These are phyloP conservation scores for Mesoclemmys tuberculata DNA, from an alignment of 2,113 vertebrate genomes.

Conservation along the genomic window DNA sequence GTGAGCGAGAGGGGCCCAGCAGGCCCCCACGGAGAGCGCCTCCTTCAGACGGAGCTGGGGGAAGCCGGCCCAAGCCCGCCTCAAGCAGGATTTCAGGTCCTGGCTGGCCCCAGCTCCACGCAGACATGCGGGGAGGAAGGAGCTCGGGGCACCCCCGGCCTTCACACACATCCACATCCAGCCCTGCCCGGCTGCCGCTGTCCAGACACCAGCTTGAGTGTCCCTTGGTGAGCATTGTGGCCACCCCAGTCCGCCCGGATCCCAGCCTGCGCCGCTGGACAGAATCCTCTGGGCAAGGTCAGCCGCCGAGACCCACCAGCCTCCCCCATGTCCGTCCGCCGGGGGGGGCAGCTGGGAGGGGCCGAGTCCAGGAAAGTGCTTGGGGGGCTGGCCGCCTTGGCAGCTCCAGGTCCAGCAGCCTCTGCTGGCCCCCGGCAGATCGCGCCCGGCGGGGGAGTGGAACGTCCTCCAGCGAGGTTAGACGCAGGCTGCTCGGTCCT, in stretches of 20 bases:
- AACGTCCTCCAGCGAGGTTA: not conserved
- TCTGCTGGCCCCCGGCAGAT: not conserved
- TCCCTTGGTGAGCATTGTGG: constrained; percentile 6
- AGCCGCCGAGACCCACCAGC: not conserved
- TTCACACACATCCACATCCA: too few species aligned
- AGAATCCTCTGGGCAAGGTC: not conserved
- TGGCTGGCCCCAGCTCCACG: not conserved
- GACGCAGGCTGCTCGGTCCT: not conserved
- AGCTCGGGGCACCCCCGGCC: not conserved
- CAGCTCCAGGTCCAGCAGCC: not conserved
- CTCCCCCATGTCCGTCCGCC: not conserved
- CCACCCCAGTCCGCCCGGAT: not conserved
- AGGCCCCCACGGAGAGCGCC: fast-evolving
- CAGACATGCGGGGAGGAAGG: not conserved
- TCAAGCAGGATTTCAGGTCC: not conserved
- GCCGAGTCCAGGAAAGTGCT: not conserved
- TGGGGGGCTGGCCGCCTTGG: not conserved
- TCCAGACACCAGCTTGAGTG: not conserved
- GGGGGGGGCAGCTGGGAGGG: not conserved
- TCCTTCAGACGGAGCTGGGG: not conserved
- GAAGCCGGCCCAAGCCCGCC: not conserved
- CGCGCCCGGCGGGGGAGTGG: not conserved
- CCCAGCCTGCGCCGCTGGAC: not conserved
- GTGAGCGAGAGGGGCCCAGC: too few species aligned
- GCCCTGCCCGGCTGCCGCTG: not conserved